Conservation (phyloP, 1,140 invertebrate species). For the Brachionus calyciflorus region DNA sequence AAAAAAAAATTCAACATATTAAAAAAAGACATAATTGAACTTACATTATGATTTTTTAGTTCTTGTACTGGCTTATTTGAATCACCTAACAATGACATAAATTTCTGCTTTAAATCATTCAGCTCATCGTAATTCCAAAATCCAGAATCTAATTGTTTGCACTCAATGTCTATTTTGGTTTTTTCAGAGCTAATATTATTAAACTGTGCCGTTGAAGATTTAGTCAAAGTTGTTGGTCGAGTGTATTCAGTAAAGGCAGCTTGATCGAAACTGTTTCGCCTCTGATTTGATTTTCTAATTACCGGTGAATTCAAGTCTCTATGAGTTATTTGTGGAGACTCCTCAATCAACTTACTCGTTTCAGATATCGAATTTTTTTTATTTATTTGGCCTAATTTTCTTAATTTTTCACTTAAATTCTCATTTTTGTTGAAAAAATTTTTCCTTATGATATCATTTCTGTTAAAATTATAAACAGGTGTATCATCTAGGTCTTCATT, state of each 20-base stretch:
- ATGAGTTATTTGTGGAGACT: neutral
- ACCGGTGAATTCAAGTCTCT: neutral
- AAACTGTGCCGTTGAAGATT: slow-evolving; percentile 5
- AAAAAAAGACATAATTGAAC: too few species aligned
- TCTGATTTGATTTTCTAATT: neutral
- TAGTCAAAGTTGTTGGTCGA: neutral
- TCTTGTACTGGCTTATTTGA: neutral
- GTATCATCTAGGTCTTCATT: neutral
- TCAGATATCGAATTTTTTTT: slow-evolving; percentile 21
- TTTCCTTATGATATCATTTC: slow-evolving; percentile 20
- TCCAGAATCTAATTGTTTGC: neutral
- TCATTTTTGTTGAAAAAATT: slow-evolving; percentile 30
- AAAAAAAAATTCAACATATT: too few species aligned
- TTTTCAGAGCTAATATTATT: neutral
- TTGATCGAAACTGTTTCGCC: slow-evolving; percentile 28
- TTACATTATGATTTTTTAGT: too few species aligned
- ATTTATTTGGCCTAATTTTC: neutral
- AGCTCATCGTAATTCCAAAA: slow-evolving; percentile 44
- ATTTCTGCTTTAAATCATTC: slow-evolving; percentile 40
- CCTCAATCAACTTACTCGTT: neutral
- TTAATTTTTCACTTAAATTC: neutral
- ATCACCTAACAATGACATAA: slow-evolving; percentile 37
- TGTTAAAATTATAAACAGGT: neutral
- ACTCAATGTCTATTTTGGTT: neutral
- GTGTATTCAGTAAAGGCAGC: neutral